Base-by-base conservation (phyloP, 2,888 invertebrate genomes). In the Heliconius charithonia region DNA sequence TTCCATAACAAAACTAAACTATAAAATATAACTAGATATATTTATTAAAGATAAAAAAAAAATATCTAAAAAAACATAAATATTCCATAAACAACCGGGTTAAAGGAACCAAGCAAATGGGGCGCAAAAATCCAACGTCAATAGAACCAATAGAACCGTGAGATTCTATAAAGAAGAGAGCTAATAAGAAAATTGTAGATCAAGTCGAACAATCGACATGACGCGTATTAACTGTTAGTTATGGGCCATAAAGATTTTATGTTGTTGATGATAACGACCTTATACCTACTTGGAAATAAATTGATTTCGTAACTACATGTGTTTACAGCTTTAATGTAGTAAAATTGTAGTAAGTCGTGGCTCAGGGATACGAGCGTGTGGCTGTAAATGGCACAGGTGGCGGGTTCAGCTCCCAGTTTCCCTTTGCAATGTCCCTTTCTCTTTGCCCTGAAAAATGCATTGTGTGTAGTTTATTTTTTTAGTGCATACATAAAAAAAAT, bases 151-250 rank as follows among this genome's bases (percentile, higher is more conserved):
- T 62, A 67, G 81, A 79, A 76, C 79, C 79, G 79, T 79, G 51
- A 71, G 77, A 77, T 62, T 85, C 81, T 84, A 85, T 88, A 89
- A 85, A 87, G 90, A 90, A 41, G 69, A 67, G 67, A 86, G 86
- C 86, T 86, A 86, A 86, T 83, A 85, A 83, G 81, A 83, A 85
- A 86, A 85, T 85, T 86, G 85, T 86, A 86, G 87, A 88, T 87
- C 85, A 85, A 82, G 80, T 75, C 77, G 69, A 82, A 82, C 80
- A 83, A 83, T 83, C 78, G 79, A 81, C 78, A 75, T 72, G 66
- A 62, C 74, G 75, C 77, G 76, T 67, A 37, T 77, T 80, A 67
- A 79, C 74, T 63, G 77, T 79, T 79, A 81, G 65, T 81, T 81
- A 81, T 80, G 75, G 79, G 51, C 70, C 19, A 80, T 81, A 79